Conservation (phyloP, 2,113 vertebrate genomes). For the Psittacus erithacus region DNA sequence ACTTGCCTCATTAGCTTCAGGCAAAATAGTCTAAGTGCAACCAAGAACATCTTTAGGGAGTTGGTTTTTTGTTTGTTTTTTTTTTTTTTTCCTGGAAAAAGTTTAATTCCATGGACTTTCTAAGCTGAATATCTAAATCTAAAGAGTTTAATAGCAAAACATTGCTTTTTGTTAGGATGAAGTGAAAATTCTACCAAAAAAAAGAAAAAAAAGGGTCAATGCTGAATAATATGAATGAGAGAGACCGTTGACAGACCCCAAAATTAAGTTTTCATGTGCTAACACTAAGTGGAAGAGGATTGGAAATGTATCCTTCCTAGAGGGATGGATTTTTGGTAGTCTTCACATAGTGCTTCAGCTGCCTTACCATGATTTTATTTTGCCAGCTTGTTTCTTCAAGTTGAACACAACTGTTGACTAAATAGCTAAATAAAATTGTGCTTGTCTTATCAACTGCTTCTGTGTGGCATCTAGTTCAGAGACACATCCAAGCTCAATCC, state of each 20-base stretch:
- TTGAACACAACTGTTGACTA: not conserved
- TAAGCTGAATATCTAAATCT: not conserved
- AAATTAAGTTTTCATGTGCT: not conserved
- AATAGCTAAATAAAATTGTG: not conserved
- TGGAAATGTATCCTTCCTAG: not conserved
- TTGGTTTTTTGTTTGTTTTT: no score
- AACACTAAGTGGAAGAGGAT: not conserved
- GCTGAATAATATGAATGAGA: not conserved
- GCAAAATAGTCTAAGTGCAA: not conserved
- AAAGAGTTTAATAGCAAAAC: not conserved
- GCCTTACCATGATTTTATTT: not conserved
- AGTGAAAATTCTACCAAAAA: not conserved
- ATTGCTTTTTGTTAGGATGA: not conserved
- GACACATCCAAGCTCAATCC: not conserved
- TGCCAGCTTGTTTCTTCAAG: not conserved
- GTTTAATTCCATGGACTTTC: not conserved
- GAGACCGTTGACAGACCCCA: not conserved
- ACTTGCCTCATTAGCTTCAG: not conserved
- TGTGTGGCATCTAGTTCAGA: not conserved
- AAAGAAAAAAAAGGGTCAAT: not conserved
- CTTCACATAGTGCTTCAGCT: not conserved
- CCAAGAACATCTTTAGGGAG: not conserved
- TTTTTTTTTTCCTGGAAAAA: not conserved
- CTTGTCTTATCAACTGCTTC: not conserved
- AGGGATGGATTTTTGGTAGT: not conserved